phyloP scores from a whole-genome alignment of 2,113 vertebrate species.

The Rhynchopsitta pachyrhyncha region DNA sequence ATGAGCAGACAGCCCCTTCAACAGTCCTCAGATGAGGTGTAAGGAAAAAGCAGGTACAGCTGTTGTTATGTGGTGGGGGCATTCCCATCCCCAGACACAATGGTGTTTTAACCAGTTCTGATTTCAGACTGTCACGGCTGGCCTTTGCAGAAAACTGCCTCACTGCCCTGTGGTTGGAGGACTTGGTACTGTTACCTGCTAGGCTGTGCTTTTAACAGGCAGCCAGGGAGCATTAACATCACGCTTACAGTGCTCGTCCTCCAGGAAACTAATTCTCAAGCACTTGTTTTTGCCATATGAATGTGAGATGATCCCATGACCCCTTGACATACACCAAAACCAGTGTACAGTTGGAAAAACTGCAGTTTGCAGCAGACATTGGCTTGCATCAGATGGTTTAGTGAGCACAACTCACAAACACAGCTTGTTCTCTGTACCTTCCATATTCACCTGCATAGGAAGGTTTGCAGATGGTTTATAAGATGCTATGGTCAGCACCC shows the following conservation, averaged over 20 bases:
- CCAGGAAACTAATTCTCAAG: background rate
- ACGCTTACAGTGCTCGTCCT: background rate
- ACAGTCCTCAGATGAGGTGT: background rate
- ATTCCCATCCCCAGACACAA: background rate
- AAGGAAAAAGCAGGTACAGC: background rate
- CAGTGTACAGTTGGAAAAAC: background rate
- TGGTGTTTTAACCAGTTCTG: background rate
- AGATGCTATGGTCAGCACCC: background rate
- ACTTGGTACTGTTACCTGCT: background rate
- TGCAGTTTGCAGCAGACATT: background rate
- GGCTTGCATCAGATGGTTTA: background rate
- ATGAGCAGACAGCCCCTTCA: background rate
- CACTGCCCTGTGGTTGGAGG: background rate
- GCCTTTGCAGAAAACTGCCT: background rate
- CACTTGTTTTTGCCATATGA: rapidly evolving
- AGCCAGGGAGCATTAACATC: background rate
- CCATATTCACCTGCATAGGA: rapidly evolving
- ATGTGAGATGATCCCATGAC: background rate
- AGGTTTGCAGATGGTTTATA: background rate
- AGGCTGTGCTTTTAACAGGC: background rate
- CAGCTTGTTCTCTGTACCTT: background rate
- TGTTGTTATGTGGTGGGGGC: no score
- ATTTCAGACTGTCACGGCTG: background rate
- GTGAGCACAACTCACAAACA: background rate
- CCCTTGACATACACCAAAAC: background rate